These are phyloP conservation scores for Coregonus suidteri DNA, from an alignment of 2,797 vertebrate genomes.

Conservation along the genomic window DNA sequence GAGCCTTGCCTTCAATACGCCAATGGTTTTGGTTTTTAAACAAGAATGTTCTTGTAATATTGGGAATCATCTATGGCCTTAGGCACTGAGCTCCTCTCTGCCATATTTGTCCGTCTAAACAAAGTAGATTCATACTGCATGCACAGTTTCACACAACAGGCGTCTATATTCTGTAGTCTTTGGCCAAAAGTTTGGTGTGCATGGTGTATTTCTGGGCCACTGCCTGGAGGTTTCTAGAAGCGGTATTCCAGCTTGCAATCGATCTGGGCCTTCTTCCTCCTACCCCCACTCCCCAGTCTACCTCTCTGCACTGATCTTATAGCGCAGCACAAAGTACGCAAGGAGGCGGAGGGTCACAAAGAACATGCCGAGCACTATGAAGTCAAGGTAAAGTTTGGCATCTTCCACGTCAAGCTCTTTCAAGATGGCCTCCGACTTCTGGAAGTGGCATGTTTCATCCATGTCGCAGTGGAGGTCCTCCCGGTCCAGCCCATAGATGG, in stretches of 20 bases:
- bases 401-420: constrained; percentile 92
- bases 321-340: constrained; percentile 94
- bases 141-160: not conserved
- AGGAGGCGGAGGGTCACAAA: constrained; percentile 89
- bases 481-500: constrained; percentile 96
- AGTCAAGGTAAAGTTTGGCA: constrained; percentile 95
- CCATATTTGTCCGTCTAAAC: not conserved
- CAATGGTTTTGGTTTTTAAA: not conserved
- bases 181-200: not conserved
- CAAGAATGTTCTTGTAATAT: not conserved
- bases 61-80: not conserved
- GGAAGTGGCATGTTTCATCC: constrained; percentile 84
- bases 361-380: constrained; percentile 92
- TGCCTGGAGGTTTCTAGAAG: not conserved
- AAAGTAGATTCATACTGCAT: not conserved
- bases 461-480: constrained; percentile 86
- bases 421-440: constrained; percentile 88
- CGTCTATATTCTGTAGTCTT: not conserved
- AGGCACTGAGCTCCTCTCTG: not conserved
- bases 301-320: constrained; percentile 95
- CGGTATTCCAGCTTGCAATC: no score
- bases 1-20: not conserved
- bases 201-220: not conserved
- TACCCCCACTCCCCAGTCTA: constrained; percentile 61
- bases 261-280: not conserved